Evolutionary conservation across 2,888 invertebrate genomes (phyloP).

Genomic region (Toxonevra muliebris): DNA sequence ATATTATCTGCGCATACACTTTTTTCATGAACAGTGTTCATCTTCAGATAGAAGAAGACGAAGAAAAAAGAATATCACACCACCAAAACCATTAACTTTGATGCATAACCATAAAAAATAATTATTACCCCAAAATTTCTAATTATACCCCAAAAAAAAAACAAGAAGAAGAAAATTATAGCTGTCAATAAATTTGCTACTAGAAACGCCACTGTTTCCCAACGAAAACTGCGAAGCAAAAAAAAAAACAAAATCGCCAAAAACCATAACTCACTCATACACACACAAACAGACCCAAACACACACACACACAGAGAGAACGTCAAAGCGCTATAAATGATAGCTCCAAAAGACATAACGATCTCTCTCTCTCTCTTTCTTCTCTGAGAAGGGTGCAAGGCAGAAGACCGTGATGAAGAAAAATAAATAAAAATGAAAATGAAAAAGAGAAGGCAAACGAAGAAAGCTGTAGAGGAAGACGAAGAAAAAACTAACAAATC

Average conservation of each 20-base stretch:
- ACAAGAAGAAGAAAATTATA: constrained; percentile 45
- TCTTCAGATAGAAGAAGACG: neutral
- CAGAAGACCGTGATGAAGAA: constrained; percentile 3
- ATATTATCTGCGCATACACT: neutral
- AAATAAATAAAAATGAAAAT: neutral
- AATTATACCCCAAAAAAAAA: constrained; percentile 55
- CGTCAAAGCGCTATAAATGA: neutral
- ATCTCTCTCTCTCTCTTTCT: too few relatives aligned
- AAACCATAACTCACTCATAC: constrained; percentile 56
- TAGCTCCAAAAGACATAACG: too few relatives aligned
- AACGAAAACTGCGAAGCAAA: constrained; percentile 41
- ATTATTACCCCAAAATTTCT: constrained; percentile 55
- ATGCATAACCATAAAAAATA: constrained; percentile 50
- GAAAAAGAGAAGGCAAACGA: neutral
- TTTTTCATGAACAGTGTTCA: too few relatives aligned
- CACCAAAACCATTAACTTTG: constrained; percentile 48
- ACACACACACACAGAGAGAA: constrained; percentile 40
- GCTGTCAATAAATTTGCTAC: constrained; percentile 57
- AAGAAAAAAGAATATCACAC: too few relatives aligned
- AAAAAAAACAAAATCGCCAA: constrained; percentile 48
- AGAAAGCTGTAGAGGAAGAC: too few relatives aligned
- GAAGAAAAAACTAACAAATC: too few relatives aligned
- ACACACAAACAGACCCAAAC: constrained; percentile 4
- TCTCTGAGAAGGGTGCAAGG: too few relatives aligned
- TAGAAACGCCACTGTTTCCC: constrained; percentile 46